phyloP scores from a whole-genome alignment of 2,113 vertebrate species.

The Thryonomys swinderianus region DNA sequence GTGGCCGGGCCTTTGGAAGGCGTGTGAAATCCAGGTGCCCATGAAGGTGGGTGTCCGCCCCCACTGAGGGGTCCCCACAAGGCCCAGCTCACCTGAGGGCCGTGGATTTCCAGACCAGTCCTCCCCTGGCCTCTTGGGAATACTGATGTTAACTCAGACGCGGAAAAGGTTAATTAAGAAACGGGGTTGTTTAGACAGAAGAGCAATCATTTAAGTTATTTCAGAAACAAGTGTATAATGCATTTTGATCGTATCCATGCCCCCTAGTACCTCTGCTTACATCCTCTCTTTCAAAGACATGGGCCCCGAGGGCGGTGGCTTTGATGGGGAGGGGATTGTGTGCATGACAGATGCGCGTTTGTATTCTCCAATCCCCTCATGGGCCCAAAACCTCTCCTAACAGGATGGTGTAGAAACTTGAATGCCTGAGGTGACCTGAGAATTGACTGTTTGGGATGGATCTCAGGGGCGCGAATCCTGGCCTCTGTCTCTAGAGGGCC shows the following conservation, averaged over 20 bases:
- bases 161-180: not conserved
- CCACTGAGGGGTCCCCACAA: not conserved
- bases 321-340: not conserved
- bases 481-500: no score
- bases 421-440: no score
- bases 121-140: not conserved
- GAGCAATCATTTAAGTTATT: not conserved
- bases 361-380: no score
- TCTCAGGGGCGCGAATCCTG: no score
- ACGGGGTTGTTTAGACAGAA: slow-evolving; percentile 4
- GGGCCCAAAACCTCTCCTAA: no score
- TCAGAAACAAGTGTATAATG: not conserved
- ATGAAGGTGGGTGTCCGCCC: fast-evolving
- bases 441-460: no score
- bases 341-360: no score
- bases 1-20: not conserved
- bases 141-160: not conserved
- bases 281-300: not conserved
- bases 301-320: not conserved
- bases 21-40: not conserved
- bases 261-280: not conserved
- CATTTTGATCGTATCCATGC: not conserved
- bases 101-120: not conserved
- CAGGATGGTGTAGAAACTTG: no score
- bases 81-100: not conserved